Evolutionary conservation across 1,140 invertebrate species (phyloP).

Genomic region (Aleiodes sp.): DNA sequence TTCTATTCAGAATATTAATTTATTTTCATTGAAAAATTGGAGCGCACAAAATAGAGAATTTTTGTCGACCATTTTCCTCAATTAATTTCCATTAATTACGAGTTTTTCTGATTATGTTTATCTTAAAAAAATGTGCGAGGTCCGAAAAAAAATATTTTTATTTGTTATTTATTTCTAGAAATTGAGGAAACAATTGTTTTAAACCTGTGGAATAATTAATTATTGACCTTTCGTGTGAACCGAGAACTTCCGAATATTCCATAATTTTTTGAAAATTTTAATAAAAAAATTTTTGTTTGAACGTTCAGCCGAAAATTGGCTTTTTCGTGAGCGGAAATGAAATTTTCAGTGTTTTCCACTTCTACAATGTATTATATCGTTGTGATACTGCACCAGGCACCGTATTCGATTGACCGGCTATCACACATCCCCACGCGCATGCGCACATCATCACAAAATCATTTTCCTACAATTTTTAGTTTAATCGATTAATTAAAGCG

Average conservation of each 20-base stretch:
- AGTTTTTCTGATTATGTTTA: background rate
- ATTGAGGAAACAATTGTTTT: no score
- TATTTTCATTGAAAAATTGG: background rate
- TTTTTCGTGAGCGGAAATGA: background rate
- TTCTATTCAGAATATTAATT: background rate
- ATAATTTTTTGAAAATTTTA: background rate
- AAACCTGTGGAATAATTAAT: no score
- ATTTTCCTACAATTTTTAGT: background rate
- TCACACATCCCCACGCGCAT: background rate
- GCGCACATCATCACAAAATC: background rate
- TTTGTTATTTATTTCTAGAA: no score
- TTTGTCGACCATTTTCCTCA: background rate
- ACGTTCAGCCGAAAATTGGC: background rate
- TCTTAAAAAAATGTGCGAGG: background rate
- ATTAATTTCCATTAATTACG: background rate
- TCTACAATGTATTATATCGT: background rate
- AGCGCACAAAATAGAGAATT: no score
- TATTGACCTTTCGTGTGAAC: no score
- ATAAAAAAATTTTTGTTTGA: background rate
- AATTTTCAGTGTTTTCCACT: background rate
- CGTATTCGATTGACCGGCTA: conserved; percentile 25
- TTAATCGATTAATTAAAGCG: no score
- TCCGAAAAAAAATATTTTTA: background rate
- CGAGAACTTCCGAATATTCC: no score
- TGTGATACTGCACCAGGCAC: conserved; percentile 17